Base-by-base conservation (phyloP, 2,113 vertebrate genomes). In the Canis aureus region DNA sequence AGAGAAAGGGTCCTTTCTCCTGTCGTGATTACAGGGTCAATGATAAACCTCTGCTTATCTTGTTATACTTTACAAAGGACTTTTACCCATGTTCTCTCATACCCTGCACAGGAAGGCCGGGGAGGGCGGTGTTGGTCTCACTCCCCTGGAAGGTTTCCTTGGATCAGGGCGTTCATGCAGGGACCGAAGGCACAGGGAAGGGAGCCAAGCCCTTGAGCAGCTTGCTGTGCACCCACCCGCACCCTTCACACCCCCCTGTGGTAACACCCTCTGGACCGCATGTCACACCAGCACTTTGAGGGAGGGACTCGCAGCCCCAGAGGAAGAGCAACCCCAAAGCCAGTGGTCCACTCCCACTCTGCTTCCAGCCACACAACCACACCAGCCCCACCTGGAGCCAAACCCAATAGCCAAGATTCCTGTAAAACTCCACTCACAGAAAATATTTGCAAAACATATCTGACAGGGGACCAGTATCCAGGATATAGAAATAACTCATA, bases 341-440 rank as follows among this genome's bases (percentile, higher is more conserved):
- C 17, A 22, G 64, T 25, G 53, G 57, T 64, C 59, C 55, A 10
- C 49, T 23, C 27, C 23, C 55, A 10, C 49, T 23, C 27, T 19
- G 0, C 38, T 27, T 51, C n/a, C 27, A 60, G 43, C 22, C 71
- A 8, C 32, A 5, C 9, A 32, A 13, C 87, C 29, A 16, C 32
- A 3, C n/a, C 25, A 64, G 25, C 71, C 25, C 81, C 17, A 19
- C 3, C 59, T 25, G 57, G 57, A 19, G 49, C 59, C 35, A 27
- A 81, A 25, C 53, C 64, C 79, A 25, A 80, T 35, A 53, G 57
- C 57, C 11, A 27, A 71, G 73, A 38, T n/a, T 64, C 79, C 79
- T 90, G 23, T 90, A 81, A 73, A 93, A 57, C 80, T 78, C 84
- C 43, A 89, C 84, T 89, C 53, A 51, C 59, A 78, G 29, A 32